phyloP scores from a whole-genome alignment of 2,797 vertebrate species.

The Rhynchonycteris naso region DNA sequence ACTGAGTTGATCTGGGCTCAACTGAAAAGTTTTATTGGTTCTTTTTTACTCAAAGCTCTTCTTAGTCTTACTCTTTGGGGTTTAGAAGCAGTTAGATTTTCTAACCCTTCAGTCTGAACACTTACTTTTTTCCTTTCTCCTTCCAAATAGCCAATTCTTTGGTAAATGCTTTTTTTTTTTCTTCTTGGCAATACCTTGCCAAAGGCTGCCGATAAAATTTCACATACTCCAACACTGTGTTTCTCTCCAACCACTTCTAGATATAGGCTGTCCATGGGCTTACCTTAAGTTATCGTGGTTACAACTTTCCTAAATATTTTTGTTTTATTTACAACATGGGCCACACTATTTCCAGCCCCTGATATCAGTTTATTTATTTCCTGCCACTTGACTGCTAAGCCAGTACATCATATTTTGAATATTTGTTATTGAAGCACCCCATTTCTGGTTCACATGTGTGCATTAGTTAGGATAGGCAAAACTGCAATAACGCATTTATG shows the following conservation, averaged over 20 bases:
- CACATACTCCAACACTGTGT: background rate
- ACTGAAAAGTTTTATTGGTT: background rate
- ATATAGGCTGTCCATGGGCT: background rate
- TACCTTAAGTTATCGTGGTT: background rate
- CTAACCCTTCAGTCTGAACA: background rate
- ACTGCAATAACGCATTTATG: background rate
- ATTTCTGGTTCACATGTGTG: background rate
- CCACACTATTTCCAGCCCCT: background rate
- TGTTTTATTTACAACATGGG: background rate
- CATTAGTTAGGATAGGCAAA: background rate
- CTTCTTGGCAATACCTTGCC: background rate
- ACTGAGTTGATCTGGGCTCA: background rate
- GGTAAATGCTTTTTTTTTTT: background rate
- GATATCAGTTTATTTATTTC: background rate
- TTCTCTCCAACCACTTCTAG: background rate
- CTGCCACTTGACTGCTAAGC: background rate
- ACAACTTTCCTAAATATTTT: background rate
- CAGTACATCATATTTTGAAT: constrained; percentile 21
- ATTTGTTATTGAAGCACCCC: background rate
- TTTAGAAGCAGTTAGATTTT: constrained; percentile 29
- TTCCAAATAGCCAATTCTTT: constrained; percentile 1
- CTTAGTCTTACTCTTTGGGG: background rate
- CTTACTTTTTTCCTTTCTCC: constrained; percentile 21
- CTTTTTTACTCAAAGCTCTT: constrained; percentile 3
- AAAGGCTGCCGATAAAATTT: background rate